Percentiles rank a stretch among this genome's conserved stretches.
These are phyloP conservation scores for Pachydiplax longipennis DNA, from an alignment of 2,888 invertebrate genomes.

Conservation along the genomic window DNA sequence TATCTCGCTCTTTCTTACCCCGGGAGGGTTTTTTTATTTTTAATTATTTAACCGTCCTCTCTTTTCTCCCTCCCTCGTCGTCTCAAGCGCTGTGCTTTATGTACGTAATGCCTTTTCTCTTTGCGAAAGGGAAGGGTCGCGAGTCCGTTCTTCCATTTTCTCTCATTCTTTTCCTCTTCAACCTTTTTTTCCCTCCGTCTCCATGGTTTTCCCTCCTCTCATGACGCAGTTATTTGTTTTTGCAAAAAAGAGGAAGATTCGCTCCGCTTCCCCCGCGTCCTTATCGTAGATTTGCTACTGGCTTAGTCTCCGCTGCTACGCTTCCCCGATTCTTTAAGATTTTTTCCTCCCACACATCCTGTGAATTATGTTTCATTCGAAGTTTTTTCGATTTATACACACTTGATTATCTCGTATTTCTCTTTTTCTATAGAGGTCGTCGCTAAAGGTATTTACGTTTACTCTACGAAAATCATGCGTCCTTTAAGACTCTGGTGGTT, in stretches of 20 bases:
- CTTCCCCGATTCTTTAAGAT: no score
- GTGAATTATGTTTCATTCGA: neutral
- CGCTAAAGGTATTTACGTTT: no score
- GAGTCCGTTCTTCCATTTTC: neutral
- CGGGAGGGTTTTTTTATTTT: slow-evolving; percentile 9
- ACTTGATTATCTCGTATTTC: no score
- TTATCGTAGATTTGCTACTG: neutral
- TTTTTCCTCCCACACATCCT: neutral
- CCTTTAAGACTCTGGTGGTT: no score
- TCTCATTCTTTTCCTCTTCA: neutral
- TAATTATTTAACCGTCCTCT: slow-evolving; percentile 28
- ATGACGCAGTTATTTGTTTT: slow-evolving; percentile 5
- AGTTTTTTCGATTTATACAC: no score
- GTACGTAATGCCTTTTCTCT: neutral
- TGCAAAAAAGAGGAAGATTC: neutral
- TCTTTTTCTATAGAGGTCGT: no score
- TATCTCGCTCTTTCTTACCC: neutral
- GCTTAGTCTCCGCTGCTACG: neutral
- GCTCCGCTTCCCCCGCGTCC: neutral
- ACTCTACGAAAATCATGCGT: no score
- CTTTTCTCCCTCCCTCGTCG: neutral
- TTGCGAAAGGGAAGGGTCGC: neutral
- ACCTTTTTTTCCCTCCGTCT: neutral
- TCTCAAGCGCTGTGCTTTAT: slow-evolving; percentile 37
- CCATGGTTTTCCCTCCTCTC: neutral